Evolutionary conservation across 2,797 vertebrate species (phyloP).

Genomic region (Chrosomus eos): DNA sequence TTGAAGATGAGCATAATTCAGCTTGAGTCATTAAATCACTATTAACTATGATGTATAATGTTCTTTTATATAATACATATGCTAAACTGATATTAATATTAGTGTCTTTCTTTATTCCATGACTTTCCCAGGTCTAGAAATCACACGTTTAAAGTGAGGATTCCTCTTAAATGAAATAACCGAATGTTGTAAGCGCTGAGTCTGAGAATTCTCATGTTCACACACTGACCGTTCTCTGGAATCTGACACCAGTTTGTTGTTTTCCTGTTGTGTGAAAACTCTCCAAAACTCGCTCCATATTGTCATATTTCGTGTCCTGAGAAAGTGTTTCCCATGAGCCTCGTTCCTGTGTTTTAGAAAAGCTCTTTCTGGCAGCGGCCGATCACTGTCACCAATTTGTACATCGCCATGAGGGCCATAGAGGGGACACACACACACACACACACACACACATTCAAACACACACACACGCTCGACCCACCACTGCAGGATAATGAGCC

Average conservation of each 20-base stretch:
- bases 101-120: no score
- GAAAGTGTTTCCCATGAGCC: conserved; percentile 47
- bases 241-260: neutral
- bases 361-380: conserved; percentile 65
- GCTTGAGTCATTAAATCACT: neutral
- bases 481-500: conserved; percentile 78
- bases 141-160: neutral
- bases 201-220: no score
- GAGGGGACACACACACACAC: conserved; percentile 80
- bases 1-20: neutral
- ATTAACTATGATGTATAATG: neutral
- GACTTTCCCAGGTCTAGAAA: neutral
- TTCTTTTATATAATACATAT: no score
- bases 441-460: conserved; percentile 25
- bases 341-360: conserved; percentile 46
- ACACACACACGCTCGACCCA: conserved; percentile 18
- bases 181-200: neutral
- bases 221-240: neutral
- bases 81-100: no score
- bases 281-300: conserved; percentile 48
- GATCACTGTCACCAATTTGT: conserved; percentile 85
- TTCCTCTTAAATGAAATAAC: no score
- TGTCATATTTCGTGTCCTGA: conserved; percentile 45
- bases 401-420: conserved; percentile 83
- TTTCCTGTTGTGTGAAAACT: neutral